Evolutionary conservation across 2,113 vertebrate genomes (phyloP).

Genomic region (Cephalopholis sonnerati): DNA sequence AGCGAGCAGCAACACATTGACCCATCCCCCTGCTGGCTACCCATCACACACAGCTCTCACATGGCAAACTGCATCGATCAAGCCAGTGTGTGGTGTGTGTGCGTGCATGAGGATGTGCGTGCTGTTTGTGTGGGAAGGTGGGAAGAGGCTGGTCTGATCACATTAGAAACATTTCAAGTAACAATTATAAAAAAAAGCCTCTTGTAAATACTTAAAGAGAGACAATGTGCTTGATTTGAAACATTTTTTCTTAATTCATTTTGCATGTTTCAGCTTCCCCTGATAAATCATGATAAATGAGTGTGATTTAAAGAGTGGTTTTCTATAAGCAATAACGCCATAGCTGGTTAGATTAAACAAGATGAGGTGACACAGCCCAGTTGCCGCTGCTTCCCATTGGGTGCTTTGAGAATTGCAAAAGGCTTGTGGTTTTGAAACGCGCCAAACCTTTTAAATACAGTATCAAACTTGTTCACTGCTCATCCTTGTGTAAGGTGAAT

Average conservation of each 20-base stretch:
- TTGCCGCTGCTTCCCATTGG: constrained; percentile 8
- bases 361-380: constrained; percentile 18
- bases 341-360: constrained; percentile 6
- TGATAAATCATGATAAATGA: neutral
- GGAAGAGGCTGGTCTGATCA: neutral
- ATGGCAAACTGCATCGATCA: constrained; percentile 71
- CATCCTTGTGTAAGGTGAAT: constrained; percentile 71
- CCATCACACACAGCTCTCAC: constrained; percentile 74
- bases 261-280: neutral
- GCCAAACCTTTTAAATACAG: constrained; percentile 56
- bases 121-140: constrained; percentile 15
- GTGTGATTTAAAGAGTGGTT: neutral
- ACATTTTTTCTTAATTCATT: neutral
- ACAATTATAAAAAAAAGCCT: constrained; percentile 5
- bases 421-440: constrained; percentile 23
- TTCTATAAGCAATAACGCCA: neutral
- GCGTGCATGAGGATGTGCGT: neutral
- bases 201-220: neutral
- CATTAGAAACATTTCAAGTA: neutral
- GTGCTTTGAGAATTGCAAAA: constrained; percentile 41
- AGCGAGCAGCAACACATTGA: constrained; percentile 58
- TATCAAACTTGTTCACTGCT: constrained; percentile 61
- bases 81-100: constrained; percentile 47
- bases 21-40: constrained; percentile 74
- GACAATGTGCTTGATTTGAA: neutral